A percentile compares a stretch with the other conserved stretches of the same genome.
These are phyloP conservation scores for Sarcophilus harrisii DNA, from an alignment of 2,797 vertebrate species.

Conservation along the genomic window DNA sequence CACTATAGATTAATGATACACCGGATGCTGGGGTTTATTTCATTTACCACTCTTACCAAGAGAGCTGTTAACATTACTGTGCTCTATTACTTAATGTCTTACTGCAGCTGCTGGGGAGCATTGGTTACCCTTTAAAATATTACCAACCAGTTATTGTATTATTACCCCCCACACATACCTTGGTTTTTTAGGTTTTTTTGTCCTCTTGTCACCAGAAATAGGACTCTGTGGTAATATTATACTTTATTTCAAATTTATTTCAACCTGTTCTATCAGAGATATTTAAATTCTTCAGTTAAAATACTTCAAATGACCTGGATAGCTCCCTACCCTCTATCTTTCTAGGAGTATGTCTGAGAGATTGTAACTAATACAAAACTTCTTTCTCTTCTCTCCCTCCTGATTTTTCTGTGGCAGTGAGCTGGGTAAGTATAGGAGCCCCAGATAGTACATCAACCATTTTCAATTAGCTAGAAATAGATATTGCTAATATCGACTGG, in stretches of 20 bases:
- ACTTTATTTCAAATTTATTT: constrained; percentile 82
- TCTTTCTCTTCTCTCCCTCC: background rate
- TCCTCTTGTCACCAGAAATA: constrained; percentile 69
- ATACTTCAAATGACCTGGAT: constrained; percentile 51
- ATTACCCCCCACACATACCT: background rate
- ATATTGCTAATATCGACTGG: background rate
- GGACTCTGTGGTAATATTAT: constrained; percentile 78
- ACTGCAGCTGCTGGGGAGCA: constrained; percentile 86
- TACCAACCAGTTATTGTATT: constrained; percentile 77
- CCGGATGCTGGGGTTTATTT: constrained; percentile 86
- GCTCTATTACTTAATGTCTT: constrained; percentile 88
- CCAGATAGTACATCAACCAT: background rate
- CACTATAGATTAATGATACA: constrained; percentile 89
- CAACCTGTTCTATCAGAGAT: constrained; percentile 64
- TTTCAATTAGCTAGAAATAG: constrained; percentile 16
- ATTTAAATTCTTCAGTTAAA: constrained; percentile 73
- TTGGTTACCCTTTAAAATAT: constrained; percentile 88
- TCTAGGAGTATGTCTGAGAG: background rate
- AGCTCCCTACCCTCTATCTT: background rate
- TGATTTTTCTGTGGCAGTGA: background rate
- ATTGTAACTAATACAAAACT: background rate
- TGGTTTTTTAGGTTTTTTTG: background rate
- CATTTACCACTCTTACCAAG: constrained; percentile 88
- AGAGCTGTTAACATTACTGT: constrained; percentile 89
- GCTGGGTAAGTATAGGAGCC: constrained; percentile 8